These are phyloP conservation scores for Drosophila sordidula DNA, from an alignment of 2,888 invertebrate species.

Conservation along the genomic window DNA sequence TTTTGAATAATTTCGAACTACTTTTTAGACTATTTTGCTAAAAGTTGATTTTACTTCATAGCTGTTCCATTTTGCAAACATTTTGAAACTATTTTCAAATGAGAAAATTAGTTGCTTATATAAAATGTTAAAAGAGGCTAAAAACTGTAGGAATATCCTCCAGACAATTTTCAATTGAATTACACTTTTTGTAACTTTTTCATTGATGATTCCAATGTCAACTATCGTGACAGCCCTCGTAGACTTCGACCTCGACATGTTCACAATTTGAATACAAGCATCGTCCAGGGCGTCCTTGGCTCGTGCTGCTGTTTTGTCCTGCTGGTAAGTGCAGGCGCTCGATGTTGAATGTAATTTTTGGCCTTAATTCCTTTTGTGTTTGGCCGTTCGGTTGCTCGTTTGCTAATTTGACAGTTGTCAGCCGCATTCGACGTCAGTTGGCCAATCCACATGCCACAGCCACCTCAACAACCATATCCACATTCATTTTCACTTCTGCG, in stretches of 20 bases:
- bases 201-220: background rate
- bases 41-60: too few species aligned
- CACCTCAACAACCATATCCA: conserved; percentile 1
- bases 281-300: conserved; percentile 60
- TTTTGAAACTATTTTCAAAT: too few species aligned
- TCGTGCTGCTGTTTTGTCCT: conserved; percentile 52
- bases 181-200: too few species aligned
- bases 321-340: conserved; percentile 18
- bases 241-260: conserved; percentile 14
- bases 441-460: conserved; percentile 42
- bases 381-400: conserved; percentile 52
- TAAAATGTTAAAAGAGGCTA: too few species aligned
- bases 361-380: conserved; percentile 71
- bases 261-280: conserved; percentile 53
- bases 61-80: too few species aligned
- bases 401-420: conserved; percentile 81
- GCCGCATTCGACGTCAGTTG: conserved; percentile 62
- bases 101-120: too few species aligned
- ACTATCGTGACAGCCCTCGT: conserved; percentile 32
- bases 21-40: too few species aligned
- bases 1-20: too few species aligned
- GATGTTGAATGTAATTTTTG: conserved; percentile 67
- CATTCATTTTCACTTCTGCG: conserved; percentile 4
- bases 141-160: too few species aligned
- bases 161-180: too few species aligned